Percentiles rank a stretch among this genome's conserved stretches.
phyloP scores from a whole-genome alignment of 2,888 invertebrate genomes.

The Rhorus exstirpatorius region DNA sequence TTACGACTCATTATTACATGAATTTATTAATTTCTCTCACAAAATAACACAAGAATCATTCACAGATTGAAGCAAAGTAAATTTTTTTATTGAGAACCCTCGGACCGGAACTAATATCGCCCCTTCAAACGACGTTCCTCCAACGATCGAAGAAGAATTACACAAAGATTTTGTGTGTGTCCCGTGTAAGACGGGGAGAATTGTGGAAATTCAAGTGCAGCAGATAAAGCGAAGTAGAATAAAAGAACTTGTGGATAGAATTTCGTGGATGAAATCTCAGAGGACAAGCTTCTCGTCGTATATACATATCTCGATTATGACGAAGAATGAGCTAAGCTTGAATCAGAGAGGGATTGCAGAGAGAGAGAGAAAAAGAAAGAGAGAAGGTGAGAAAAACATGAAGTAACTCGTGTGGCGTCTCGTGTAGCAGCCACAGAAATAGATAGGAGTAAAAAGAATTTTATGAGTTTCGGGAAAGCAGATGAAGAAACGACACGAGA shows the following conservation, averaged over 20 bases:
- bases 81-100: constrained; percentile 19
- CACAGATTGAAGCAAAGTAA: not conserved
- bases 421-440: constrained; percentile 13
- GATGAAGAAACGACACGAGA: constrained; percentile 22
- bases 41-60: not conserved
- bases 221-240: constrained; percentile 23
- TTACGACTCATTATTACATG: too few relatives aligned
- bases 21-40: too few relatives aligned
- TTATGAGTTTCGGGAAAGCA: constrained; percentile 48
- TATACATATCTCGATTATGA: constrained; percentile 17
- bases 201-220: constrained; percentile 38
- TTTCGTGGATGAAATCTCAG: constrained; percentile 66
- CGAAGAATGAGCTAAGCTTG: constrained; percentile 36
- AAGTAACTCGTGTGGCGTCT: constrained; percentile 69
- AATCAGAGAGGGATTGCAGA: constrained; percentile 37
- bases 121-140: constrained; percentile 1
- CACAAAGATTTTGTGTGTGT: constrained; percentile 28
- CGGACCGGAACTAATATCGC: not conserved
- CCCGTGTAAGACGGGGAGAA: not conserved
- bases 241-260: constrained; percentile 47
- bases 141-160: constrained; percentile 30
- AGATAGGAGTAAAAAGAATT: constrained; percentile 23
- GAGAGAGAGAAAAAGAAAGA: constrained; percentile 17
- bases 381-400: constrained; percentile 62
- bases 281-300: constrained; percentile 47